Percentiles rank a stretch among this genome's conserved stretches.
These are phyloP conservation scores for Hydractinia echinata DNA, from an alignment of 30 jellyfish, hydroid and myxozoan genomes.

Conservation along the genomic window DNA sequence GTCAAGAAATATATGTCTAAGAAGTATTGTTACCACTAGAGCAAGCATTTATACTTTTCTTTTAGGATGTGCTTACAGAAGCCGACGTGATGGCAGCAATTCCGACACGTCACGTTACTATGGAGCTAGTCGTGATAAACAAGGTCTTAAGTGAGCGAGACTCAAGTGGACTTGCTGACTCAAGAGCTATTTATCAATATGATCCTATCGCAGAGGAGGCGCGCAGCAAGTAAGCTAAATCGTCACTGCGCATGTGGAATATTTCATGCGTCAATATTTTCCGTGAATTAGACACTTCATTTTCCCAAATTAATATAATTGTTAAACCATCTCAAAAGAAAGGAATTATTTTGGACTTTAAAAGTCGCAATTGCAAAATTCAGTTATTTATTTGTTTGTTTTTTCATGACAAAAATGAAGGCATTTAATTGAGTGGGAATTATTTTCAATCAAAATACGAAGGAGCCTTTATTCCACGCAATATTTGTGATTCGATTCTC, in stretches of 20 bases:
- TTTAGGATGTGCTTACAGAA: conserved; percentile 52
- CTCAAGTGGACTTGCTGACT: conserved; percentile 93
- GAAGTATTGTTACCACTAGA: background rate
- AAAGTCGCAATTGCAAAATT: no score
- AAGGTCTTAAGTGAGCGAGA: conserved; percentile 88
- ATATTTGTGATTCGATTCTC: no score
- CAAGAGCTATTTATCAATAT: conserved; percentile 72
- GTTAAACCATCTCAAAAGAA: no score
- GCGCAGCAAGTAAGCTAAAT: conserved; percentile 51
- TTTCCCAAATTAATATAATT: background rate
- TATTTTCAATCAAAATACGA: no score
- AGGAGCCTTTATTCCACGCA: no score
- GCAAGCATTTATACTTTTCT: background rate
- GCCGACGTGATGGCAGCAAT: conserved; percentile 50
- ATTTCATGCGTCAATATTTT: background rate
- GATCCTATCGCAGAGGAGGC: conserved; percentile 92
- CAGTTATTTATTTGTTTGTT: no score
- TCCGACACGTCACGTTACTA: conserved; percentile 71
- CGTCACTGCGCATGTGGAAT: background rate
- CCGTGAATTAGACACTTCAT: no score
- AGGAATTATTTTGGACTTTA: no score
- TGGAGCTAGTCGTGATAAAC: conserved; percentile 72
- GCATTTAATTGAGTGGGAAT: no score
- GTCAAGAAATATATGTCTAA: no score
- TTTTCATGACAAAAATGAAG: no score